phyloP scores from a whole-genome alignment of 2,888 invertebrate genomes.

The Ophion ellenae region DNA sequence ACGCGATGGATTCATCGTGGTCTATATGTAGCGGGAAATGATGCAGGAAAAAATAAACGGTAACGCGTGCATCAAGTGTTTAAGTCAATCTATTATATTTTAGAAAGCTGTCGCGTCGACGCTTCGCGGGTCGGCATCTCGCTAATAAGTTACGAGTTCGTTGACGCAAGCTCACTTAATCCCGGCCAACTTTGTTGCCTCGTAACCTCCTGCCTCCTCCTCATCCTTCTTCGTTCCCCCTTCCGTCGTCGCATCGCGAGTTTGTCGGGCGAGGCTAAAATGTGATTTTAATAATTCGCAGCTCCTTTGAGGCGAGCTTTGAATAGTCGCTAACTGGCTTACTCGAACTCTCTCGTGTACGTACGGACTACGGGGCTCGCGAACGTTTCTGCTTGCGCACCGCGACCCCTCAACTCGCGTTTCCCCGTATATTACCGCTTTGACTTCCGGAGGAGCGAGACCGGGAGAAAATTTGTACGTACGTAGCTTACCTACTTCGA shows the following conservation, averaged over 20 bases:
- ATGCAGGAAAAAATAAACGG: conserved; percentile 12
- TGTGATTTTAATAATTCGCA: conserved; percentile 81
- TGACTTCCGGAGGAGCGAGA: conserved; percentile 68
- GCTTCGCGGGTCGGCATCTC: conserved; percentile 32
- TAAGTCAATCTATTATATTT: conserved; percentile 58
- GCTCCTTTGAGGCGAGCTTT: conserved; percentile 78
- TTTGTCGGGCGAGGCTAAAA: conserved; percentile 76
- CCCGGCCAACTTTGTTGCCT: conserved; percentile 76
- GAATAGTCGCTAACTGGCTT: conserved; percentile 80
- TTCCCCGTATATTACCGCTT: conserved; percentile 64
- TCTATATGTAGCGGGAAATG: not conserved
- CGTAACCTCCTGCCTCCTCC: conserved; percentile 52
- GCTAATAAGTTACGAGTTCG: conserved; percentile 72
- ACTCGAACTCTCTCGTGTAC: conserved; percentile 62
- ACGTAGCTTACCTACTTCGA: conserved; percentile 72
- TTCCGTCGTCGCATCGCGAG: conserved; percentile 42
- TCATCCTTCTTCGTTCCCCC: conserved; percentile 39
- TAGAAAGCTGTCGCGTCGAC: conserved; percentile 42
- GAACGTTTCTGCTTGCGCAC: conserved; percentile 66
- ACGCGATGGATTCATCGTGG: not conserved
- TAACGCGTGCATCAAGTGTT: conserved; percentile 39
- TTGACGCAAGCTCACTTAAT: conserved; percentile 78
- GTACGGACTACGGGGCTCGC: conserved; percentile 48
- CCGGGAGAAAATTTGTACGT: conserved; percentile 57
- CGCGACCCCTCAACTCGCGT: conserved; percentile 62